Evolutionary conservation across 1,140 invertebrate species (phyloP).

Genomic region (Halictus rubicundus): DNA sequence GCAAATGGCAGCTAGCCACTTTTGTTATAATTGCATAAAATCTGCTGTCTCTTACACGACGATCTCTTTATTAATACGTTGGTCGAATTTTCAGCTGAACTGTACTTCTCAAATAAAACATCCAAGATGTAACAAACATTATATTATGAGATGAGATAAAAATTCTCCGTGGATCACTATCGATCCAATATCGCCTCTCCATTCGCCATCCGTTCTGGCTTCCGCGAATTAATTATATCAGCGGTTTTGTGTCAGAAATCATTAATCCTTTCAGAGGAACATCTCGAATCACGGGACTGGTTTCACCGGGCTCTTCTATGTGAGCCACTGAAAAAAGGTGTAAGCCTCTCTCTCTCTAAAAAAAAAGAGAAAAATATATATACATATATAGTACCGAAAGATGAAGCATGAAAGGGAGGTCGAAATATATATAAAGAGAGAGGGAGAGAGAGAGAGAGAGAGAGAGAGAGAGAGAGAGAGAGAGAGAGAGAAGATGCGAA

Average conservation of each 20-base stretch:
- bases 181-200: background rate
- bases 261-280: slow-evolving; percentile 2
- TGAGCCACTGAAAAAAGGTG: background rate
- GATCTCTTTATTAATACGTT: no score
- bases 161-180: background rate
- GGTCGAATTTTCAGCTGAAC: no score
- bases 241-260: background rate
- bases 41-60: no score
- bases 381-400: background rate
- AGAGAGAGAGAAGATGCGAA: background rate
- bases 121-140: no score
- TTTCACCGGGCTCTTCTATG: background rate
- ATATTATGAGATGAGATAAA: no score
- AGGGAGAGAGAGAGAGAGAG: no score
- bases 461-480: background rate
- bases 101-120: no score
- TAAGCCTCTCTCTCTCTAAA: background rate
- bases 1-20: no score
- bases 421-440: background rate
- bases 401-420: background rate
- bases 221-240: slow-evolving; percentile 3
- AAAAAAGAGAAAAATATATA: background rate
- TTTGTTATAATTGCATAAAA: no score
- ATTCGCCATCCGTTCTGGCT: background rate
- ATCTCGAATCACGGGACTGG: background rate